Base-by-base conservation (phyloP, 2,113 vertebrate species). In the Anser cygnoides region DNA sequence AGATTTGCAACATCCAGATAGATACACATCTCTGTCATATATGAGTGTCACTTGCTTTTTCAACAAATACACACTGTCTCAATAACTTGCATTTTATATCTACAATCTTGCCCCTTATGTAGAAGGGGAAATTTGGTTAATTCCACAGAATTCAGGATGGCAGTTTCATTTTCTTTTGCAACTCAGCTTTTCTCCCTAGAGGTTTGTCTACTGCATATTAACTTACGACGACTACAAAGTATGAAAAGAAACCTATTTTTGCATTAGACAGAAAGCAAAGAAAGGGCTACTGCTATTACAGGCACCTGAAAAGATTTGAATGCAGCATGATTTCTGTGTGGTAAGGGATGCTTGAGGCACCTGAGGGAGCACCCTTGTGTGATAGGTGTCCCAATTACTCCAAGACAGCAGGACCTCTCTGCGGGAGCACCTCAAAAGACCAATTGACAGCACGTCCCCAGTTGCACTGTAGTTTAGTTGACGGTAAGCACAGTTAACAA, bases 131-230 rank as follows among this genome's bases (percentile, higher is more conserved):
- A 91, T 91, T 81, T 68, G 59, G 46, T 87, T 62, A 71, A 81
- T 95, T 93, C 63, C 49, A 68, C 84, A 82, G 91, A 93, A 93
- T 85, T 85, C 49, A 81, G 79, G 63, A 81, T 58, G 59, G 65
- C 6, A 58, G 59, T 90, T 93, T 95, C 70, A 22, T 85, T 93
- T 95, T 81, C 75, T 85, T 81, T 85, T 88, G 63, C 41, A 4
- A 4, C 46, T 22, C 65, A 58, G 29, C 49, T 76, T 62, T 81
- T 50, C 59, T 67, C 63, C 43, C 70, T 61, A 4, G 21, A 37
- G 39, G 39, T 78, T 75, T 52, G 57, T 79, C 26, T 74, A 5
- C 22, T 61, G 52, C 16, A 1, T n/a, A 10, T 54, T 49, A 41
- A 29, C 33, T 66, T 35, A 31, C 0, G 0, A 66, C 28, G 52